Percentiles rank a stretch among this genome's conserved stretches.
phyloP scores from a whole-genome alignment of 2,113 vertebrate genomes.

The Vidua chalybeata region DNA sequence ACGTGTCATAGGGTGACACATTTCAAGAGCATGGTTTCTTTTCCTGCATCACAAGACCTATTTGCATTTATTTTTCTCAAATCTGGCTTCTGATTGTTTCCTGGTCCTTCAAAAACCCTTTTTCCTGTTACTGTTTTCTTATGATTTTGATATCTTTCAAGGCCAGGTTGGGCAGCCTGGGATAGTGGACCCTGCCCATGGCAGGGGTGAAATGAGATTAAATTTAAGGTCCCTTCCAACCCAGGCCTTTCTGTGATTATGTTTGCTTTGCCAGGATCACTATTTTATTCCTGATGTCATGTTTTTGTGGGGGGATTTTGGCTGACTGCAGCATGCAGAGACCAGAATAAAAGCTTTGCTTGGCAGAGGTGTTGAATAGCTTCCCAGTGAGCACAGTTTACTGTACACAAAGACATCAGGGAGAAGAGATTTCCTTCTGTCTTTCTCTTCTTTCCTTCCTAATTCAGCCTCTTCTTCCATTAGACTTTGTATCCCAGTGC shows the following conservation, averaged over 20 bases:
- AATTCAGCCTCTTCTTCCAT: neutral
- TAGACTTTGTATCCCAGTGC: too few relatives aligned
- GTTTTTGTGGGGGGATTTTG: rapidly evolving
- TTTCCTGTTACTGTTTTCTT: neutral
- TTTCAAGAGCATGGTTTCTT: neutral
- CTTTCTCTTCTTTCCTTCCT: neutral
- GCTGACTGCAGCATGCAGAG: neutral
- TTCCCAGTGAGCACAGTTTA: neutral
- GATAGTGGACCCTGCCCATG: too few relatives aligned
- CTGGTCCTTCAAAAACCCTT: too few relatives aligned
- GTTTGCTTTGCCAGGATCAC: neutral
- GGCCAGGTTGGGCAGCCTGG: neutral
- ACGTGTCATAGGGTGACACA: neutral
- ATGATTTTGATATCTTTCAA: neutral
- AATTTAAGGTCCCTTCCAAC: neutral
- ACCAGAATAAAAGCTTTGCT: neutral
- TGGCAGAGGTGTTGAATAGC: neutral
- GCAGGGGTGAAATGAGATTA: neutral
- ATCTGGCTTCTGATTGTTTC: neutral
- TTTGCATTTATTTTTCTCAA: neutral
- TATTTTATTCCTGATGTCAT: neutral
- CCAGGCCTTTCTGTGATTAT: neutral
- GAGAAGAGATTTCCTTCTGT: neutral
- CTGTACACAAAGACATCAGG: neutral
- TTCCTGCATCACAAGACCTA: neutral